Percentiles rank a stretch among this genome's conserved stretches.
Conservation (phyloP, 2,888 invertebrate species). For the Gasteruption jaculator region DNA sequence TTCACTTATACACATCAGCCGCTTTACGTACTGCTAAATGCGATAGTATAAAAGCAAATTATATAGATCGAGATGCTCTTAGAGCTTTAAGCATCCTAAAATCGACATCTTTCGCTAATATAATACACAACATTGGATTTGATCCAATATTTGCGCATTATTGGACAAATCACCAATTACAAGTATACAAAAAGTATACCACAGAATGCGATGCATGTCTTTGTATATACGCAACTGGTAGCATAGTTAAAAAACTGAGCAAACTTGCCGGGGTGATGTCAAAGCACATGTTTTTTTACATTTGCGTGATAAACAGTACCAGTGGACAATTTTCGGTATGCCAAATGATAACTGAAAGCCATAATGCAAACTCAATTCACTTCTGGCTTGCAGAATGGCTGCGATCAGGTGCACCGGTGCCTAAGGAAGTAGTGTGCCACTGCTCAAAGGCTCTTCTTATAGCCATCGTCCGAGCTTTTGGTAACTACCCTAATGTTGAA, state of each 20-base stretch:
- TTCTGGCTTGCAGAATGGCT: slow-evolving; percentile 26
- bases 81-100: slow-evolving; percentile 11
- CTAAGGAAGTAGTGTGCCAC: slow-evolving; percentile 25
- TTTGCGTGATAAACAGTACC: slow-evolving; percentile 7
- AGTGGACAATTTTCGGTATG: slow-evolving; percentile 11
- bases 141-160: slow-evolving; percentile 13
- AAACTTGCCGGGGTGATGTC: slow-evolving; percentile 12
- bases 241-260: slow-evolving; percentile 4
- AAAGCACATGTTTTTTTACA: slow-evolving; percentile 15
- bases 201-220: not conserved
- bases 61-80: slow-evolving; percentile 11
- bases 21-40: slow-evolving; percentile 11
- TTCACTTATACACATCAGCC: slow-evolving; percentile 4
- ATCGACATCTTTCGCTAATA: not conserved
- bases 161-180: slow-evolving; percentile 15
- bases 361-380: slow-evolving; percentile 19
- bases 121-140: slow-evolving; percentile 15
- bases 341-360: too few relatives aligned
- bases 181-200: slow-evolving; percentile 11
- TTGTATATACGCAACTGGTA: slow-evolving; percentile 15
- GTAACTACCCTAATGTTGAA: slow-evolving; percentile 19
- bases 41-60: not conserved
- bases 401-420: slow-evolving; percentile 20
- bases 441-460: slow-evolving; percentile 22
- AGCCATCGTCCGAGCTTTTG: slow-evolving; percentile 22